A percentile compares a stretch with the other conserved stretches of the same genome.
Evolutionary conservation across 1,140 invertebrate species (phyloP).

Genomic region (Gerris buenoi): DNA sequence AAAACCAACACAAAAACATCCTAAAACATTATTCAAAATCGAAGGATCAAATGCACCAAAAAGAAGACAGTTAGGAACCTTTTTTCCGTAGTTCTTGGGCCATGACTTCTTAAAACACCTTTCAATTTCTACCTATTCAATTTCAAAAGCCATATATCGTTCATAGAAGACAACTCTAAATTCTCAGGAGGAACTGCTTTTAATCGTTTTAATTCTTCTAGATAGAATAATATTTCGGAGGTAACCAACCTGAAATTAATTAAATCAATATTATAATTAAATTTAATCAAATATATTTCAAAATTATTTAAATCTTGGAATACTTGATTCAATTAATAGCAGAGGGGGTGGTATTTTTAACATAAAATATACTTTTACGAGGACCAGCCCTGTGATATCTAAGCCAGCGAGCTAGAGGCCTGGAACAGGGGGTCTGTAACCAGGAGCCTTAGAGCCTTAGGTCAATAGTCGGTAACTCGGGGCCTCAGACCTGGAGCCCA

Average conservation of each 20-base stretch:
- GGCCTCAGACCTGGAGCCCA: too few relatives aligned
- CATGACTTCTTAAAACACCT: too few relatives aligned
- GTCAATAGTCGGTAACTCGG: too few relatives aligned
- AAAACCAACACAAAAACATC: too few relatives aligned
- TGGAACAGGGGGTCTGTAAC: background rate
- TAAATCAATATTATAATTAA: too few relatives aligned
- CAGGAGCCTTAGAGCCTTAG: background rate
- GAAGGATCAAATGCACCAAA: too few relatives aligned
- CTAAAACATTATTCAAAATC: too few relatives aligned
- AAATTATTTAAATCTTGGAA: background rate
- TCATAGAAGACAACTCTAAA: conserved; percentile 54
- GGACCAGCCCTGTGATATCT: too few relatives aligned
- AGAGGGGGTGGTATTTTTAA: background rate
- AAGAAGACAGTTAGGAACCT: too few relatives aligned
- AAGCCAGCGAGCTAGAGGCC: background rate
- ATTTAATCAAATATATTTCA: conserved; percentile 16
- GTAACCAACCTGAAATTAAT: conserved; percentile 69
- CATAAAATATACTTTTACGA: background rate
- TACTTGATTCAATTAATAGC: background rate
- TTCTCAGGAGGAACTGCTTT: conserved; percentile 61
- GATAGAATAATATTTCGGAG: conserved; percentile 88
- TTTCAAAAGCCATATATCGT: conserved; percentile 51
- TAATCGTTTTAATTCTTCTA: conserved; percentile 75
- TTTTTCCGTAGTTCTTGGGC: too few relatives aligned
- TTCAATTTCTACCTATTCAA: background rate